A percentile compares a stretch with the other conserved stretches of the same genome.
phyloP scores from a whole-genome alignment of 2,113 vertebrate species.

The Phocoena phocoena region DNA sequence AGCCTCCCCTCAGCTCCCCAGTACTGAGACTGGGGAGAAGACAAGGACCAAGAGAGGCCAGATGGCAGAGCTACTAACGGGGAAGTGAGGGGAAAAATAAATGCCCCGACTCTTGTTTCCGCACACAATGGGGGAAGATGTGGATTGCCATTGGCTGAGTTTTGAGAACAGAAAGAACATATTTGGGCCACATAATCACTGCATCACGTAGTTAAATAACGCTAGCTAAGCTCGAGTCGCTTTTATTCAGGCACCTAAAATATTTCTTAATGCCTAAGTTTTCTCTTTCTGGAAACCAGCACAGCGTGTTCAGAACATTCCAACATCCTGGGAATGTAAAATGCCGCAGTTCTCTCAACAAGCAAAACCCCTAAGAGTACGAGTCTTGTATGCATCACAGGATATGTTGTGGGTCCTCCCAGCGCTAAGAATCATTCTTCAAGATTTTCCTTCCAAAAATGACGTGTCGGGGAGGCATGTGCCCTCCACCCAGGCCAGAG shows the following conservation, averaged over 20 bases:
- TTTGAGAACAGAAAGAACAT: background rate
- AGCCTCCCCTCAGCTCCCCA: background rate
- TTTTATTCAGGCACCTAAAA: background rate
- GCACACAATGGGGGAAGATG: accelerated
- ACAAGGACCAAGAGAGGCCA: no score
- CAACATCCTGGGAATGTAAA: accelerated
- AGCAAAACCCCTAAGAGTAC: accelerated
- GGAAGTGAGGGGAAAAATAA: accelerated
- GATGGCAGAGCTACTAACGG: accelerated
- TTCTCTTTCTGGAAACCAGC: background rate
- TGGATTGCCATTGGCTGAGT: accelerated
- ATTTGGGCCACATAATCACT: accelerated
- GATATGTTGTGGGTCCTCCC: accelerated
- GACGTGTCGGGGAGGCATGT: accelerated
- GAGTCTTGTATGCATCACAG: accelerated
- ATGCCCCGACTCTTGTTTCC: accelerated
- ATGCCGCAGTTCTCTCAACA: accelerated
- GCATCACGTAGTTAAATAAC: accelerated
- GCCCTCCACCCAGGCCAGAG: background rate
- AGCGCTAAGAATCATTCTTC: accelerated
- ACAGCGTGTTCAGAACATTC: background rate
- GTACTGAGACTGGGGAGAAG: no score
- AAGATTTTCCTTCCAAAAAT: background rate
- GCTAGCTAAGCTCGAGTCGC: accelerated
- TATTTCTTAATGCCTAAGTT: background rate